Base-by-base conservation (phyloP, 2,113 vertebrate species). In the Nematolebias whitei region DNA sequence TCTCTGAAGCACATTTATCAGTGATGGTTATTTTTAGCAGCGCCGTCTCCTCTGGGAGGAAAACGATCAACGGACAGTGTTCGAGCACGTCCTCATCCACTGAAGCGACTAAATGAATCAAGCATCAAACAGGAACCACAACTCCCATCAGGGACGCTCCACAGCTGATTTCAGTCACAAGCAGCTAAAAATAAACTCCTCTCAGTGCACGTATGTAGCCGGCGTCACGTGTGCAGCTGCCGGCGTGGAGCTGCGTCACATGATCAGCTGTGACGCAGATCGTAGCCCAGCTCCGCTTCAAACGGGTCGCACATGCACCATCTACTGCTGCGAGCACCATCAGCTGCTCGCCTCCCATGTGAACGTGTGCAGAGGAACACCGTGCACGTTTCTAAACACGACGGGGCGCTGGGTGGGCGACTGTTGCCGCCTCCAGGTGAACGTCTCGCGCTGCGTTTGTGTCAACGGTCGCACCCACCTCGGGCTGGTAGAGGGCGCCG, bases 401-500 rank as follows among this genome's bases (percentile, higher is more conserved):
- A 29, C 20, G n/a, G n/a, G n/a, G n/a, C n/a, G n/a, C n/a, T n/a
- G n/a, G n/a, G n/a, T n/a, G n/a, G n/a, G n/a, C n/a, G n/a, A n/a
- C n/a, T n/a, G n/a, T n/a, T n/a, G n/a, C n/a, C 61, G 35, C 62
- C 51, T 49, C 23, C 24, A 48, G 57, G 56, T 44, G 45, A 4
- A 47, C 62, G 6, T 5, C 7, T 29, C 26, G 3, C 26, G 26
- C 22, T 23, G 67, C 24, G 35, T 65, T 26, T 70, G 3, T 3
- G 3, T 29, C 7, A 29, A 29, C 8, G 7, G 1, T 12, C 49
- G 24, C 14, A 91, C 95, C 93, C 88, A 98, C 97, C 64, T 94
- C 94, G 24, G 88, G 47, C 23, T 96, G 95, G 5, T 95, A 95
- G 4, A 98, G 91, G 44, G 93, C 95, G 11, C 94, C 96, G 1